Evolutionary conservation across 2,113 vertebrate genomes (phyloP).

Genomic region (Stegastes partitus): DNA sequence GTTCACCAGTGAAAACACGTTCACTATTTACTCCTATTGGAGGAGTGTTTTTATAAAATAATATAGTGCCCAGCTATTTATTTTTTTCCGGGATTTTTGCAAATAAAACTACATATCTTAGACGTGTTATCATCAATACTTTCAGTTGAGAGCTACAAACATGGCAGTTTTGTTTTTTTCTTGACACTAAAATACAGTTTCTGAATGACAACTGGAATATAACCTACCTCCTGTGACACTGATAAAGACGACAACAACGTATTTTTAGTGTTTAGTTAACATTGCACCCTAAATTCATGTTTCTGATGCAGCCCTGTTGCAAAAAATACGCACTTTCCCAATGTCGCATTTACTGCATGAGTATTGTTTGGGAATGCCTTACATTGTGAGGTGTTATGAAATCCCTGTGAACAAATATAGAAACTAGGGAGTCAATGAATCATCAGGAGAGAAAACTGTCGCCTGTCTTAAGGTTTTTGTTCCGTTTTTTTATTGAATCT

Average conservation of each 20-base stretch:
- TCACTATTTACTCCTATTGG: not conserved
- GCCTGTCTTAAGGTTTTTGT: constrained; percentile 11
- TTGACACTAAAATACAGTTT: no score
- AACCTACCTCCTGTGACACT: no score
- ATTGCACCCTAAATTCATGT: not conserved
- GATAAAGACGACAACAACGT: not conserved
- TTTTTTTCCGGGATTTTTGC: no score
- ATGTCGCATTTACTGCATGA: not conserved
- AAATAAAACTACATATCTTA: not conserved
- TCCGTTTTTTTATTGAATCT: constrained; percentile 10
- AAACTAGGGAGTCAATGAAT: not conserved
- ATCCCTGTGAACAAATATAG: constrained; percentile 35
- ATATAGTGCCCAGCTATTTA: no score
- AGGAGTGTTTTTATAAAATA: not conserved
- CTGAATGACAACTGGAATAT: not conserved
- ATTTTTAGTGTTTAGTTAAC: not conserved
- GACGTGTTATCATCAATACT: not conserved
- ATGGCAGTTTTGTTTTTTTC: not conserved
- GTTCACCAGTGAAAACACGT: not conserved
- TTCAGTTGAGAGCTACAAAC: no score
- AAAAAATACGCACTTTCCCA: not conserved
- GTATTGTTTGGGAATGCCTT: not conserved
- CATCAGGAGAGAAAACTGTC: not conserved
- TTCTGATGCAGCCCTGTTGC: not conserved
- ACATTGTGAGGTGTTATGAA: constrained; percentile 9